Evolutionary conservation across 2,797 vertebrate genomes (phyloP).

Genomic region (Clarias pachynema): DNA sequence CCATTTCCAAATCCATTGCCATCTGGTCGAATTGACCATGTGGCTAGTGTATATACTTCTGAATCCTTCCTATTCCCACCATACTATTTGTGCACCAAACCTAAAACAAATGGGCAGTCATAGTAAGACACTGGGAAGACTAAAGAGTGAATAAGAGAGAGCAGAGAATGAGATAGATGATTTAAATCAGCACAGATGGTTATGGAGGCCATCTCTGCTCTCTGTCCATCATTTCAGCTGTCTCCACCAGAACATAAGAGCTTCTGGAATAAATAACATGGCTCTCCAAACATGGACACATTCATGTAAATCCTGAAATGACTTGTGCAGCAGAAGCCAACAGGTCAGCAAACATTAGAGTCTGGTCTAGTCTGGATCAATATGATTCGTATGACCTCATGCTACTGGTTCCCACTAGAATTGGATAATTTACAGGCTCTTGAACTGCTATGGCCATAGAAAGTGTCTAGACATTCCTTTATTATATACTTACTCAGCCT

Average conservation of each 20-base stretch:
- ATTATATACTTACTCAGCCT: too few relatives aligned
- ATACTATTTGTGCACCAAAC: not conserved
- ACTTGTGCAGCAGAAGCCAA: not conserved
- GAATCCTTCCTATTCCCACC: not conserved
- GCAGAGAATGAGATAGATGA: constrained; percentile 69
- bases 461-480: not conserved
- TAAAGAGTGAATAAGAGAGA: constrained; percentile 48
- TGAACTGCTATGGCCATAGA: not conserved
- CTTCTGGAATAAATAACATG: constrained; percentile 23
- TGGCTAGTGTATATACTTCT: not conserved
- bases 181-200: constrained; percentile 81
- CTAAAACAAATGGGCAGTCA: not conserved
- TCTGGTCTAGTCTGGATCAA: not conserved
- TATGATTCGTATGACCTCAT: not conserved
- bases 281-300: not conserved
- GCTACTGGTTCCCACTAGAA: not conserved
- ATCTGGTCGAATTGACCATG: not conserved
- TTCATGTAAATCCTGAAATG: not conserved
- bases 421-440: not conserved
- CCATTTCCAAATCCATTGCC: not conserved
- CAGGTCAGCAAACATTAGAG: not conserved
- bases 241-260: constrained; percentile 57
- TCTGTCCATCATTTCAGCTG: constrained; percentile 72
- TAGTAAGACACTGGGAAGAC: constrained; percentile 16
- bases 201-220: constrained; percentile 68